Conservation (phyloP, 2,797 vertebrate species). For the Anguilla marmorata region DNA sequence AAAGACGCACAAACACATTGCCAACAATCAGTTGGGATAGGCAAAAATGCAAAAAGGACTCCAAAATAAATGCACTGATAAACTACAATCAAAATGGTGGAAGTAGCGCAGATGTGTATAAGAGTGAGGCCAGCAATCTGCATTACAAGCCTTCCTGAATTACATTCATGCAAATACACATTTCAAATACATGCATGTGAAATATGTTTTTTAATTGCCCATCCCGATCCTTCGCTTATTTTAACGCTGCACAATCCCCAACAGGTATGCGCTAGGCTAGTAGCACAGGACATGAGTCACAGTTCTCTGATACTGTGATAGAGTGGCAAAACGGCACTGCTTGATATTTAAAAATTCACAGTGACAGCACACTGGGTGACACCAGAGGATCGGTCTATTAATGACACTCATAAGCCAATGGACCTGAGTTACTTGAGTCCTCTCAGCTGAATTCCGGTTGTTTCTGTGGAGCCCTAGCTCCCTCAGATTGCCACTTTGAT, state of each 20-base stretch:
- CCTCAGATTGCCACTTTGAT: conserved; percentile 31
- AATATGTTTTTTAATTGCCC: neutral
- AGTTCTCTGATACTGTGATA: neutral
- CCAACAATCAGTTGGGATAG: neutral
- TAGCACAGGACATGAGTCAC: neutral
- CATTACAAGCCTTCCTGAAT: too few relatives aligned
- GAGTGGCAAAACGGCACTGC: neutral
- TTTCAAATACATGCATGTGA: neutral
- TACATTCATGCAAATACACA: neutral
- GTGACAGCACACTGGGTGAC: conserved; percentile 4
- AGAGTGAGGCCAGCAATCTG: too few relatives aligned
- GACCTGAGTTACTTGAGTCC: neutral
- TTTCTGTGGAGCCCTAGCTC: neutral
- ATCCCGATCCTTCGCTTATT: neutral
- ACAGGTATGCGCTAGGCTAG: neutral
- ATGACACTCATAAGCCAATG: neutral
- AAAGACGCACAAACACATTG: neutral
- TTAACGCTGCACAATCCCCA: neutral
- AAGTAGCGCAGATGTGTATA: too few relatives aligned
- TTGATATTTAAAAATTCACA: neutral
- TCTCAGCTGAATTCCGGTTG: neutral
- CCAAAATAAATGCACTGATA: too few relatives aligned
- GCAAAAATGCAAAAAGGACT: too few relatives aligned
- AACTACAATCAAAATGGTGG: too few relatives aligned
- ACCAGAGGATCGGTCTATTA: neutral